Conservation (phyloP, 2,888 invertebrate genomes). For the Yponomeuta plumbellus region DNA sequence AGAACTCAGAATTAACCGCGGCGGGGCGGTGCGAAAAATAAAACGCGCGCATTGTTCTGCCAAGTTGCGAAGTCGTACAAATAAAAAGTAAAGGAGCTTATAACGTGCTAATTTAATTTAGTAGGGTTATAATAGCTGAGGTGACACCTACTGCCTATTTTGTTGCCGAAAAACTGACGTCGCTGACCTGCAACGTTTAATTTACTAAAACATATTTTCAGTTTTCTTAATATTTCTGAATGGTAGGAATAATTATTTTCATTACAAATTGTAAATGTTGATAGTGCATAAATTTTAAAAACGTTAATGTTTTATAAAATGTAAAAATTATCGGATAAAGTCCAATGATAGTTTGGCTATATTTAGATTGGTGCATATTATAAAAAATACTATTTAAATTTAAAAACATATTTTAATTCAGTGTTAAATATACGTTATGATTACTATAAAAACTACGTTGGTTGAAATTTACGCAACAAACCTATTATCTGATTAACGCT, state of each 20-base stretch:
- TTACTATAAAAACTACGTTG: too few relatives aligned
- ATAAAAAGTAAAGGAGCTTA: not conserved
- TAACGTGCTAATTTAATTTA: not conserved
- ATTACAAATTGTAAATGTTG: not conserved
- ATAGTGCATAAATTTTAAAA: not conserved
- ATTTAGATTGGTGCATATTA: not conserved
- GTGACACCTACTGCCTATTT: constrained; percentile 33
- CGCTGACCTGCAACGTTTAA: constrained; percentile 37
- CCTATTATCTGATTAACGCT: not conserved
- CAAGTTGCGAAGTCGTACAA: not conserved
- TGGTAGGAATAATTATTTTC: not conserved
- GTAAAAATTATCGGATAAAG: not conserved
- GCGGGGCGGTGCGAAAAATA: not conserved
- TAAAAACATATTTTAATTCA: too few relatives aligned
- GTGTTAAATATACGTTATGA: too few relatives aligned
- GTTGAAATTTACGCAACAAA: too few relatives aligned
- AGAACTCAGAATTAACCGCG: not conserved
- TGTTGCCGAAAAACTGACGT: constrained; percentile 46
- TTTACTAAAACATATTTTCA: not conserved
- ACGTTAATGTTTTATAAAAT: not conserved
- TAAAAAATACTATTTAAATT: too few relatives aligned
- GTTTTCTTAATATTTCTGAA: not conserved
- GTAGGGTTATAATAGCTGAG: constrained; percentile 31
- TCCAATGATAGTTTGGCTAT: not conserved
- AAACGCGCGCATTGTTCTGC: not conserved